These are phyloP conservation scores for Pangasius djambal DNA, from an alignment of 2,797 vertebrate species.

Conservation along the genomic window DNA sequence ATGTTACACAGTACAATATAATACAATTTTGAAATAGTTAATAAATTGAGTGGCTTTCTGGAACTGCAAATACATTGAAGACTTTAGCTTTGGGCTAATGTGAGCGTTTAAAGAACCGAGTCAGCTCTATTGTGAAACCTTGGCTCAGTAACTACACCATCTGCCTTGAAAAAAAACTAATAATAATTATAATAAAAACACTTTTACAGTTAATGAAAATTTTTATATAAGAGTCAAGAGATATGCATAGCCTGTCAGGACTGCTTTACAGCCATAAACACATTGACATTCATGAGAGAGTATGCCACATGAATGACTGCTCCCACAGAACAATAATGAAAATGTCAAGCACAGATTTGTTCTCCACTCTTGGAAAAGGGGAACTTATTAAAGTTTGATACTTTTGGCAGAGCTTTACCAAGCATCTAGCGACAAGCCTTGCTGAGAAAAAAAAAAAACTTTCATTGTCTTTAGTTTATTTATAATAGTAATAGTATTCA, in stretches of 20 bases:
- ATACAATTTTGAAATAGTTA: background rate
- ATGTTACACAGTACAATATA: background rate
- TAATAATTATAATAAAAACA: background rate
- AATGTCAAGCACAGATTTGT: conserved; percentile 32
- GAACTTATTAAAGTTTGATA: background rate
- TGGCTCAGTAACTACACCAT: conserved; percentile 5
- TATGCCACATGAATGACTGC: conserved; percentile 11
- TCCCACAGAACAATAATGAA: conserved; percentile 41
- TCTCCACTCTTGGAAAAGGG: background rate
- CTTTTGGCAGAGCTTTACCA: conserved; percentile 2
- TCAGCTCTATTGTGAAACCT: conserved; percentile 14
- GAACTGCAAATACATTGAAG: no score
- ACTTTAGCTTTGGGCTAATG: background rate
- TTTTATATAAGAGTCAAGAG: conserved; percentile 27
- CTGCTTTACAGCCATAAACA: conserved; percentile 38
- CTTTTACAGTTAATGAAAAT: conserved; percentile 28
- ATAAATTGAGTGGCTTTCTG: background rate
- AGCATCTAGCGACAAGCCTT: background rate
- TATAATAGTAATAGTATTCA: background rate
- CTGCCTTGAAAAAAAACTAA: background rate
- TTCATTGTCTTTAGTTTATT: background rate
- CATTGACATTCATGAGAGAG: conserved; percentile 24
- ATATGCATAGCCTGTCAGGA: background rate
- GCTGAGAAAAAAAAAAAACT: background rate
- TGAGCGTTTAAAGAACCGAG: background rate